Evolutionary conservation across 2,888 invertebrate genomes (phyloP).

Genomic region (Mythimna vitellina): DNA sequence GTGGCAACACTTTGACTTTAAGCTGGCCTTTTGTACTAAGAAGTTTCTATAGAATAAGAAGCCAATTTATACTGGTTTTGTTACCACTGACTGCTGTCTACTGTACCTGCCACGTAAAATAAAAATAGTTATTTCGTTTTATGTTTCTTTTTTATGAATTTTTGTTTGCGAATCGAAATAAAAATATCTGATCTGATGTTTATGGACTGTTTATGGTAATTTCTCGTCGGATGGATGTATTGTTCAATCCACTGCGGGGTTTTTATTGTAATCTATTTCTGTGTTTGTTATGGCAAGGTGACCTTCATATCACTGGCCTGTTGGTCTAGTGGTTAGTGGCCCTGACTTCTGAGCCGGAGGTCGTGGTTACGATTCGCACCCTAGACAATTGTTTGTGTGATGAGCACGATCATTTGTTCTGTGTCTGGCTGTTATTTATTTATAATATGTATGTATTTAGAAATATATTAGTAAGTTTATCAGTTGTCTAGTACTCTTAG

Average conservation of each 20-base stretch:
- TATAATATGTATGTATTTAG: too few relatives aligned
- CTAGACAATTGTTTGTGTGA: too few relatives aligned
- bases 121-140: slow-evolving; percentile 15
- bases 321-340: too few relatives aligned
- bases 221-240: background rate
- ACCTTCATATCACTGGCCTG: background rate
- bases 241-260: background rate
- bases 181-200: slow-evolving; percentile 16
- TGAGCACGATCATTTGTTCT: too few relatives aligned
- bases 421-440: too few relatives aligned
- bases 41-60: background rate
- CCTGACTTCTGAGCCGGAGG: too few relatives aligned
- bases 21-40: background rate
- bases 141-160: slow-evolving; percentile 28
- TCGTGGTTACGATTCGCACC: too few relatives aligned
- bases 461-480: too few relatives aligned
- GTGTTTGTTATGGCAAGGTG: background rate
- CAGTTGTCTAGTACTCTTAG: too few relatives aligned
- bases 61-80: background rate
- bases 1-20: background rate
- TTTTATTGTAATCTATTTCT: background rate
- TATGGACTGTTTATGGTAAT: slow-evolving; percentile 29
- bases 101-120: background rate
- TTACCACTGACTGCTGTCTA: background rate
- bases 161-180: slow-evolving; percentile 19